These are phyloP conservation scores for Strongylocentrotus purpuratus DNA, from an alignment of 35 echinoderm and acorn worm species.

Conservation along the genomic window DNA sequence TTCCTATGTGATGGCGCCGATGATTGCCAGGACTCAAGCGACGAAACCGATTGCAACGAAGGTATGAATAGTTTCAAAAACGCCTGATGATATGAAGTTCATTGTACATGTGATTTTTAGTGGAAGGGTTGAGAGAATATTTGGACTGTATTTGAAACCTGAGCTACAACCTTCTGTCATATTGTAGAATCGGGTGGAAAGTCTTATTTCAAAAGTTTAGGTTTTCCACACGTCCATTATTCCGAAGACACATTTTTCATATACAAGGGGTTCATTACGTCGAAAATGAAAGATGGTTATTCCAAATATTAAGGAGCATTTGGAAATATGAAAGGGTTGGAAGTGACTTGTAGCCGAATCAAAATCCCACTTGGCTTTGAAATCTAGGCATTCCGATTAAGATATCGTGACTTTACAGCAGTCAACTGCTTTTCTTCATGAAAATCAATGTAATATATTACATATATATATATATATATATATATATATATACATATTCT, in stretches of 20 bases:
- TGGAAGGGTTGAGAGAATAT: background rate
- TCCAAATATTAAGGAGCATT: background rate
- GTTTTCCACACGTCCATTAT: background rate
- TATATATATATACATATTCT: no score
- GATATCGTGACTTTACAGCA: background rate
- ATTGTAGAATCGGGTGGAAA: background rate
- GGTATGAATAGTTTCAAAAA: slow-evolving; percentile 20
- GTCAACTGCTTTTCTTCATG: background rate
- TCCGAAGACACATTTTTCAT: no score
- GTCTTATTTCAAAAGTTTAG: background rate
- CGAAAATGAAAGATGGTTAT: no score
- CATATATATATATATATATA: slow-evolving; percentile 6
- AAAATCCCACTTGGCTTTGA: background rate
- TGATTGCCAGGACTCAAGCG: slow-evolving; percentile 62
- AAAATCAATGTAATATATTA: background rate
- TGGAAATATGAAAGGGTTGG: background rate
- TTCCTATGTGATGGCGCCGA: slow-evolving; percentile 54
- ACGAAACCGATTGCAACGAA: slow-evolving; percentile 47
- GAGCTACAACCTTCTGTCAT: background rate
- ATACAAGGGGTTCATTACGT: no score
- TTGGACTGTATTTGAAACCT: background rate
- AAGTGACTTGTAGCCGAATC: background rate
- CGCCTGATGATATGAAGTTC: background rate
- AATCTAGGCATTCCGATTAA: background rate
- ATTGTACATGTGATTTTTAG: no score